A percentile compares a stretch with the other conserved stretches of the same genome.
phyloP scores from a whole-genome alignment of 2,888 invertebrate genomes.

The Acronicta psi region DNA sequence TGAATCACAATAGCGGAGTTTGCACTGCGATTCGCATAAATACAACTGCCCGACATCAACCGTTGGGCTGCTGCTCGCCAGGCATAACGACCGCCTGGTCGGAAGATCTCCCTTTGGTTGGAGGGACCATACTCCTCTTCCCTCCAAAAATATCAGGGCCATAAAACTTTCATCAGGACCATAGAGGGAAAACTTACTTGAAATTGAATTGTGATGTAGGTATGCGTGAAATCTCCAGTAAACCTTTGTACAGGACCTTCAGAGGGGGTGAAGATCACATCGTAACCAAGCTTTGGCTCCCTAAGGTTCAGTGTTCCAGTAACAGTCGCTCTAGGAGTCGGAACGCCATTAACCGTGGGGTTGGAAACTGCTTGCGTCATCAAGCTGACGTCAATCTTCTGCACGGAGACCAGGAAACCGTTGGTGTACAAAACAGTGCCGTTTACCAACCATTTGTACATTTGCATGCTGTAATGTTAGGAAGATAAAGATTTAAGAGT shows the following conservation, averaged over 20 bases:
- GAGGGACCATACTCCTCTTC: too few relatives aligned
- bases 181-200: too few relatives aligned
- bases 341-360: constrained; percentile 33
- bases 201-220: background rate
- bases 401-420: constrained; percentile 74
- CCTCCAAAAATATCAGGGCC: too few relatives aligned
- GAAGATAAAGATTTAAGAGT: too few relatives aligned
- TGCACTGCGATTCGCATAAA: too few relatives aligned
- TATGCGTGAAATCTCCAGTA: constrained; percentile 65
- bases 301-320: constrained; percentile 60
- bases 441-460: constrained; percentile 67
- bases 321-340: constrained; percentile 45
- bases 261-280: constrained; percentile 62
- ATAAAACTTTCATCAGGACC: too few relatives aligned
- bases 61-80: too few relatives aligned
- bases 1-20: too few relatives aligned
- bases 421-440: constrained; percentile 72
- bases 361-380: constrained; percentile 38
- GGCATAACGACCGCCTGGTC: too few relatives aligned
- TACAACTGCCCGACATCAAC: too few relatives aligned
- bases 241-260: constrained; percentile 53
- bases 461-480: constrained; percentile 58
- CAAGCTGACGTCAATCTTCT: constrained; percentile 62
- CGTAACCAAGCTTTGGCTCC: constrained; percentile 67
- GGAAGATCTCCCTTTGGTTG: too few relatives aligned